These are phyloP conservation scores for Tubulanus polymorphus DNA, from an alignment of 2,888 invertebrate genomes.

Conservation along the genomic window DNA sequence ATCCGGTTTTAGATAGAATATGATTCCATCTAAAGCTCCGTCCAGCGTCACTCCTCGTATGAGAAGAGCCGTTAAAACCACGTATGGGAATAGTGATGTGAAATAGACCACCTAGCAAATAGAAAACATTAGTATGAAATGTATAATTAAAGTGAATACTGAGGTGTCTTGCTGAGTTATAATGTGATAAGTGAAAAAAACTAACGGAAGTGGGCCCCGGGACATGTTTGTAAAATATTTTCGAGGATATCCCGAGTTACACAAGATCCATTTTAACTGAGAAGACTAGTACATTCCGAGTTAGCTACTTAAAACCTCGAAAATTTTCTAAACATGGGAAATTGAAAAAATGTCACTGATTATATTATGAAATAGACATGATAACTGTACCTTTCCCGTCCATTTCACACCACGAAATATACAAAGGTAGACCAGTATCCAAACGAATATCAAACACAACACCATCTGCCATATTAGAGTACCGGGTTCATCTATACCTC, in stretches of 20 bases:
- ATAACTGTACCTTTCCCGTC: conserved; percentile 2
- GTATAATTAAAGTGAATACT: too few relatives aligned
- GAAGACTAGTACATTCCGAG: neutral
- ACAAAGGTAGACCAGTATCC: neutral
- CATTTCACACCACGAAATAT: neutral
- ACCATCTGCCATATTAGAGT: neutral
- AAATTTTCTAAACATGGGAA: too few relatives aligned
- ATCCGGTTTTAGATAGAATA: conserved; percentile 89
- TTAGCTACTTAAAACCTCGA: neutral
- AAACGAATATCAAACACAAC: neutral
- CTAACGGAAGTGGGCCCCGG: too few relatives aligned
- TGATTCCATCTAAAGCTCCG: conserved; percentile 85
- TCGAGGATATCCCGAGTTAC: too few relatives aligned
- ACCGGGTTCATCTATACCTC: neutral
- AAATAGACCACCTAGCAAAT: too few relatives aligned
- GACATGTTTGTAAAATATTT: too few relatives aligned
- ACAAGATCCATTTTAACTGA: too few relatives aligned
- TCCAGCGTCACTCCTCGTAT: conserved; percentile 88
- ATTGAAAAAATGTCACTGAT: neutral
- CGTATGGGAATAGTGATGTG: conserved; percentile 26
- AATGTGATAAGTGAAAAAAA: too few relatives aligned
- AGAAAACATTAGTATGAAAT: too few relatives aligned
- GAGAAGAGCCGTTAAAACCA: conserved; percentile 75
- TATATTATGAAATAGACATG: too few relatives aligned
- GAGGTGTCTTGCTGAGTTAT: too few relatives aligned